Evolutionary conservation across 2,113 vertebrate species (phyloP).

Genomic region (Colius striatus): DNA sequence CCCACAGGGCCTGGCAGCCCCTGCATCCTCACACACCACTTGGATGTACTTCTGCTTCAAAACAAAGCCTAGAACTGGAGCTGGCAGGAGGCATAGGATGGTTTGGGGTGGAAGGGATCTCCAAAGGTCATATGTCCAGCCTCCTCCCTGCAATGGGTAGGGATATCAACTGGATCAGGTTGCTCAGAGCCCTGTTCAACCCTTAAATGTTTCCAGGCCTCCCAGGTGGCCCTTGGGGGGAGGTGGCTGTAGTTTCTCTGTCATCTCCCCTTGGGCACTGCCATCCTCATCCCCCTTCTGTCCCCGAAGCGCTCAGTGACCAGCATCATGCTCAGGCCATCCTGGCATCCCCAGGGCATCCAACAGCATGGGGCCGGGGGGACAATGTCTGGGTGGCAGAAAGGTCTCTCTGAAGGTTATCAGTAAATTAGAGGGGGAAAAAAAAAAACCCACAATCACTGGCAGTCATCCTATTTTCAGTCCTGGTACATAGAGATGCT

Average conservation of each 20-base stretch:
- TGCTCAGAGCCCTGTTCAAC: not conserved
- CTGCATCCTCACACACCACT: fast-evolving
- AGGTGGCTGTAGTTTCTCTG: not conserved
- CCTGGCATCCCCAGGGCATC: fast-evolving
- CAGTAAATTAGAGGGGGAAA: not conserved
- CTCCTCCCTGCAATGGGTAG: not conserved
- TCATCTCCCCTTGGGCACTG: not conserved
- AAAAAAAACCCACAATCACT: not conserved
- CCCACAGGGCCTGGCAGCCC: fast-evolving
- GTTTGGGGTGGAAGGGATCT: not conserved
- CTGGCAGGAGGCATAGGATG: not conserved
- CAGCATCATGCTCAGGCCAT: fast-evolving
- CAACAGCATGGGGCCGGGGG: fast-evolving
- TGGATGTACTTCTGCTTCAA: not conserved
- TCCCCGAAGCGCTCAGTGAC: fast-evolving
- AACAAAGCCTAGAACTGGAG: not conserved
- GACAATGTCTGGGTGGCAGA: not conserved
- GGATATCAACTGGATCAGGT: fast-evolving
- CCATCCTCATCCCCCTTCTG: fast-evolving
- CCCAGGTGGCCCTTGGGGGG: not conserved
- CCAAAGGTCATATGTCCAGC: not conserved
- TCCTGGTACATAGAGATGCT: not conserved
- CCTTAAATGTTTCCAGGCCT: not conserved
- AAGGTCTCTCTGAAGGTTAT: not conserved
- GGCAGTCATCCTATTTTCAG: not conserved